phyloP scores from a whole-genome alignment of 2,888 invertebrate genomes.

The Leistus spinibarbis region DNA sequence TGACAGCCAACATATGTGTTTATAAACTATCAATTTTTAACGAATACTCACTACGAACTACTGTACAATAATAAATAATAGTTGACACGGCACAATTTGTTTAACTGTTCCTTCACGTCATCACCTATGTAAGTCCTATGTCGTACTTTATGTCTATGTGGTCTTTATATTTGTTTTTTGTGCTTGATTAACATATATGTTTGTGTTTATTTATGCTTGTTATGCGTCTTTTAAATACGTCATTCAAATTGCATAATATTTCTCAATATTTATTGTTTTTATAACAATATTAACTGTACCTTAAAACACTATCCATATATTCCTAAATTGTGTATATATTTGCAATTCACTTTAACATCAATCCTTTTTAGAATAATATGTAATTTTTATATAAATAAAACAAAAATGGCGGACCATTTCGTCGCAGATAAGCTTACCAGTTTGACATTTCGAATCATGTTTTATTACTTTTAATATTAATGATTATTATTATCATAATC shows the following conservation, averaged over 20 bases:
- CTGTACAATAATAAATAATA: background rate
- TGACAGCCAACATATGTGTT: slow-evolving; percentile 2
- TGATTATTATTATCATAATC: too few relatives aligned
- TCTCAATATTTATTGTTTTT: background rate
- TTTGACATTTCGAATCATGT: background rate
- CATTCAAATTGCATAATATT: background rate
- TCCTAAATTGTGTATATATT: background rate
- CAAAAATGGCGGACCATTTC: background rate
- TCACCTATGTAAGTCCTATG: slow-evolving; percentile 5
- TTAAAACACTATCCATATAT: background rate
- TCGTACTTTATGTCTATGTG: background rate
- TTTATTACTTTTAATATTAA: background rate
- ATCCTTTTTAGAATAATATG: background rate
- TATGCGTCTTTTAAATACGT: background rate
- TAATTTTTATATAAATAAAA: background rate
- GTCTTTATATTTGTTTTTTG: background rate
- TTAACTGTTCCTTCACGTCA: background rate
- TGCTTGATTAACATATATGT: background rate
- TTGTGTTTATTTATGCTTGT: background rate
- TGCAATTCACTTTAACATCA: background rate
- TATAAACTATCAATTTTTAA: background rate
- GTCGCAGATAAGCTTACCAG: background rate
- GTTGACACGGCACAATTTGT: background rate
- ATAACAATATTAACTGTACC: too few relatives aligned
- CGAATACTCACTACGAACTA: background rate